These are phyloP conservation scores for Arvicanthis niloticus DNA, from an alignment of 2,113 vertebrate species.

Conservation along the genomic window DNA sequence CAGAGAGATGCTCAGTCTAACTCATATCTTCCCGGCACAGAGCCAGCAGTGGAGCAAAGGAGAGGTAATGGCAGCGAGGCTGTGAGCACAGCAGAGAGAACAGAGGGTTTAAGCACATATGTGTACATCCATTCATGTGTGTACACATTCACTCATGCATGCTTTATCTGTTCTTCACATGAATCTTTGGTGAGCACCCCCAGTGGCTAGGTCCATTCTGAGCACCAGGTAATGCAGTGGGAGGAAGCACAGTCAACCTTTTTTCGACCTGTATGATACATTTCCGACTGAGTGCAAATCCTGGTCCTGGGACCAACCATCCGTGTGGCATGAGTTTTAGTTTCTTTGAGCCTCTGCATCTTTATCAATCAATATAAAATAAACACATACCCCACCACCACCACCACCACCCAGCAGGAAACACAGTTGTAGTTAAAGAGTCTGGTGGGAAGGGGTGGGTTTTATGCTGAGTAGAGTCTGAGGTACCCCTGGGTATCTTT, in stretches of 20 bases:
- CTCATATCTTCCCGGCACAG: neutral
- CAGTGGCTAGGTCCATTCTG: neutral
- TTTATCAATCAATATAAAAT: neutral
- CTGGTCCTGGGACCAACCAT: neutral
- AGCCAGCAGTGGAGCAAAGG: neutral
- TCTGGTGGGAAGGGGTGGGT: neutral
- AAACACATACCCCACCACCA: neutral
- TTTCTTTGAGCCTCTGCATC: neutral
- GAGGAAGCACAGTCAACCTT: neutral
- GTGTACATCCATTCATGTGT: neutral
- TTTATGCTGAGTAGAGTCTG: neutral
- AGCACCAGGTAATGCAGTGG: no score
- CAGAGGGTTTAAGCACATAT: neutral
- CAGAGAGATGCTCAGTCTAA: neutral
- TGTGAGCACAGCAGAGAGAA: neutral
- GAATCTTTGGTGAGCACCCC: neutral
- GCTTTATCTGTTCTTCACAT: neutral
- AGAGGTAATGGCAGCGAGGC: no score
- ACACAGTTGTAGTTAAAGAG: neutral
- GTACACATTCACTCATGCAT: neutral
- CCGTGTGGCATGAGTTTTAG: neutral
- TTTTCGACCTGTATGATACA: neutral
- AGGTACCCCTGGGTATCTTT: neutral
- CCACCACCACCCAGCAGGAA: neutral
- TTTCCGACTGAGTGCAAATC: neutral